Percentiles rank a stretch among this genome's conserved stretches.
Evolutionary conservation across 2,113 vertebrate genomes (phyloP).

Genomic region (Calonectris borealis): DNA sequence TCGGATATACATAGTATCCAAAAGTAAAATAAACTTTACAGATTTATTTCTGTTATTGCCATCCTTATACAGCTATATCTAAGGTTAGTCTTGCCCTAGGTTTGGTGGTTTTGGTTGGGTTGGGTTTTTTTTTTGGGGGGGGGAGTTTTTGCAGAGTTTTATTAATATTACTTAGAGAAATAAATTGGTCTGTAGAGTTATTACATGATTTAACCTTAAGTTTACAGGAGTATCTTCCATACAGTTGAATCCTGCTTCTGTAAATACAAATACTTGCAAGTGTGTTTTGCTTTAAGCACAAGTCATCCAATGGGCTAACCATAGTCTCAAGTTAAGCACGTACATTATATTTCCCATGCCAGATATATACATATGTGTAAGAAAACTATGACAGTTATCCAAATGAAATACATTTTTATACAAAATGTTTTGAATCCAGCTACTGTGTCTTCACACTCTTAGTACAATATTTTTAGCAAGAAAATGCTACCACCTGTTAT

Average conservation of each 20-base stretch:
- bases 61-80: neutral
- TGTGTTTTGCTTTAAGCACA: neutral
- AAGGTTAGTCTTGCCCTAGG: neutral
- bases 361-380: neutral
- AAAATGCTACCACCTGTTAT: neutral
- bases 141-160: neutral
- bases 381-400: neutral
- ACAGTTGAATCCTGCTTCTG: neutral
- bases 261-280: neutral
- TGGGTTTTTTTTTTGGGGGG: fast-evolving
- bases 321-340: neutral
- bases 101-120: neutral
- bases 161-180: neutral
- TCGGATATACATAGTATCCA: neutral
- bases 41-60: neutral
- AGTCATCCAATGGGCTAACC: neutral
- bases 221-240: neutral
- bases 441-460: neutral
- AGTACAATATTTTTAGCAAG: neutral
- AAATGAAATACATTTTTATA: neutral
- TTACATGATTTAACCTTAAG: neutral
- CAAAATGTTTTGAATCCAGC: neutral
- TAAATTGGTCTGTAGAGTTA: neutral
- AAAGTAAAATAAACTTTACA: neutral
- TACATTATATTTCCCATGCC: neutral